Percentiles rank a stretch among this genome's conserved stretches.
phyloP scores from a whole-genome alignment of 2,797 vertebrate species.

The Trachops cirrhosus region DNA sequence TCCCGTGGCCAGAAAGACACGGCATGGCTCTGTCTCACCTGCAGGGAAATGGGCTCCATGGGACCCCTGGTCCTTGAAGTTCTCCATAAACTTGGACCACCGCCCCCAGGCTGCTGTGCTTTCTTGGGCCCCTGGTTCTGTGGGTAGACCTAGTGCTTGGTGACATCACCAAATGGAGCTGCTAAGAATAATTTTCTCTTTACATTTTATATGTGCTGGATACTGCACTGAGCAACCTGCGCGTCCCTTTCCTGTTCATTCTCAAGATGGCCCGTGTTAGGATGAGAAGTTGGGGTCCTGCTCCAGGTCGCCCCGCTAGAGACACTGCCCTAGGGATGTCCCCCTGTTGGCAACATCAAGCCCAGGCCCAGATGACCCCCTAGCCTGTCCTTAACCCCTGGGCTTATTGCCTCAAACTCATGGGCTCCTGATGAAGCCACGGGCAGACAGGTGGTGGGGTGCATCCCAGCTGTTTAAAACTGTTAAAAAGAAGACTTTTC shows the following conservation, averaged over 20 bases:
- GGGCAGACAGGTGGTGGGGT: not conserved
- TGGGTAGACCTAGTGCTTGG: not conserved
- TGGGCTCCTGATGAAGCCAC: not conserved
- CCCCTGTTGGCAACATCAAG: not conserved
- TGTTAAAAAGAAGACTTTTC: not conserved
- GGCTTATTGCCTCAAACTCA: not conserved
- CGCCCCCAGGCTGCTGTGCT: not conserved
- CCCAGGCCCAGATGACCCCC: not conserved
- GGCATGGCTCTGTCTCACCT: not conserved
- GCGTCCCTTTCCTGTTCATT: fast-evolving
- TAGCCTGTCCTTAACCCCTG: not conserved
- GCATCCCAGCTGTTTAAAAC: not conserved
- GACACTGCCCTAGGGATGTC: not conserved
- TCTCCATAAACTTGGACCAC: not conserved
- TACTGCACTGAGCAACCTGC: too few relatives aligned
- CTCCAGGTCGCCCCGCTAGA: not conserved
- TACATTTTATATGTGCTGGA: not conserved
- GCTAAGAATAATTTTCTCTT: not conserved
- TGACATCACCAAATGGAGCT: not conserved
- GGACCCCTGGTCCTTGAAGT: not conserved
- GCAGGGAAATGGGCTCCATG: not conserved
- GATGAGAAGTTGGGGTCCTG: not conserved
- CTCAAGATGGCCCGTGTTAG: not conserved
- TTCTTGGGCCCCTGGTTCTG: not conserved
- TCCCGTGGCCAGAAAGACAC: not conserved